phyloP scores from a whole-genome alignment of 2,888 invertebrate genomes.

The Baccha elongata region DNA sequence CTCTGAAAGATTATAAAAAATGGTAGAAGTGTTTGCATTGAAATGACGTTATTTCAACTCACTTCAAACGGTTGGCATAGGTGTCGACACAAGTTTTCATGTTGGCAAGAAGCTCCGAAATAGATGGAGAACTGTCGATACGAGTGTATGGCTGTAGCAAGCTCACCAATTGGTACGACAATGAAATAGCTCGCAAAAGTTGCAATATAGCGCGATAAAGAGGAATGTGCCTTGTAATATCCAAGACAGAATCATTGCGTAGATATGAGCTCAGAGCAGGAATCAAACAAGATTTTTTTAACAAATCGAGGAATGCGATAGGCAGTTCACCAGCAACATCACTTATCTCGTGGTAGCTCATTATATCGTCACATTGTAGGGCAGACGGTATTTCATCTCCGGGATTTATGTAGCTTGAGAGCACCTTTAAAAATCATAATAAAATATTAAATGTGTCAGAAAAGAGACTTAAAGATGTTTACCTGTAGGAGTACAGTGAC shows the following conservation, averaged over 20 bases:
- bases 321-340: slow-evolving; percentile 85
- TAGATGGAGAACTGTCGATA: slow-evolving; percentile 84
- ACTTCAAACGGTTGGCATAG: slow-evolving; percentile 93
- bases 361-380: slow-evolving; percentile 79
- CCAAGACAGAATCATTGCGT: slow-evolving; percentile 97
- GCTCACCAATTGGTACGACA: slow-evolving; percentile 85
- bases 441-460: background rate
- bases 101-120: slow-evolving; percentile 90
- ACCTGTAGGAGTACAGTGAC: slow-evolving; percentile 91
- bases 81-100: slow-evolving; percentile 97
- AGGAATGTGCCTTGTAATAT: slow-evolving; percentile 98
- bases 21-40: background rate
- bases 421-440: slow-evolving; percentile 84
- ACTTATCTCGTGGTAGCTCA: slow-evolving; percentile 81
- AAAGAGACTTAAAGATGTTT: slow-evolving; percentile 33
- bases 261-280: slow-evolving; percentile 95
- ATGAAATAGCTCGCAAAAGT: slow-evolving; percentile 89
- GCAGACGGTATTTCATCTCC: slow-evolving; percentile 83
- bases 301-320: slow-evolving; percentile 88
- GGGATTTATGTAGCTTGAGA: slow-evolving; percentile 94
- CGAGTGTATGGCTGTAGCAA: slow-evolving; percentile 85
- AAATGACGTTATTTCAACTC: slow-evolving; percentile 76
- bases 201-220: slow-evolving; percentile 93
- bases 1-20: slow-evolving; percentile 82
- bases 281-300: slow-evolving; percentile 92